Conservation (phyloP, 2,113 vertebrate species). For the Mesoclemmys tuberculata region DNA sequence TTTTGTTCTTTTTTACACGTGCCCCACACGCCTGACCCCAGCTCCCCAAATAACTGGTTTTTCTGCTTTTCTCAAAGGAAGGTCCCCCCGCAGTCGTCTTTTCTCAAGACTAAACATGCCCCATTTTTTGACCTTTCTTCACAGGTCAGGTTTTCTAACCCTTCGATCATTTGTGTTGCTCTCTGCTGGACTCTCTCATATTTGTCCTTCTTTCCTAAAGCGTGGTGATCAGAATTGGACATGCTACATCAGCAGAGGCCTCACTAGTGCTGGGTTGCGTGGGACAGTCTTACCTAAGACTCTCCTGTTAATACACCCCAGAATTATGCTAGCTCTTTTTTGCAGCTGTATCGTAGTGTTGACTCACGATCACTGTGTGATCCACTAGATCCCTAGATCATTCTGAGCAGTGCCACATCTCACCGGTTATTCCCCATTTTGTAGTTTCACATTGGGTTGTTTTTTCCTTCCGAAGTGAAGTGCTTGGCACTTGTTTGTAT, state of each 20-base stretch:
- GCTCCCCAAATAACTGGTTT: conserved; percentile 59
- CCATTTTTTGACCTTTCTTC: too few species aligned
- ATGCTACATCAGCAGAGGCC: neutral
- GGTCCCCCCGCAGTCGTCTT: too few species aligned
- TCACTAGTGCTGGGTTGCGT: neutral
- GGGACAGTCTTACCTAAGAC: neutral
- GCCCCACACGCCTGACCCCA: neutral
- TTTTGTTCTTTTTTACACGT: neutral
- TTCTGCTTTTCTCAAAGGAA: conserved; percentile 47
- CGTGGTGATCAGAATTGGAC: neutral
- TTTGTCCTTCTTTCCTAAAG: neutral
- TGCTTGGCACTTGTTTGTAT: neutral
- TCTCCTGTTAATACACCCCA: neutral
- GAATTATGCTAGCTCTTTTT: neutral
- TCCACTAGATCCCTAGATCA: neutral
- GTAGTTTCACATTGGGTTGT: neutral
- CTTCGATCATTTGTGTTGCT: neutral
- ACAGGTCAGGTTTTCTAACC: neutral
- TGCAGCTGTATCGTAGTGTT: neutral
- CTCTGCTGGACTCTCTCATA: neutral
- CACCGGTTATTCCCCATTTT: neutral
- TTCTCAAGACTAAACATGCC: too few species aligned
- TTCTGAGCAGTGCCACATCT: neutral
- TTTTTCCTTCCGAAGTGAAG: neutral
- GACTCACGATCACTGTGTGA: neutral